These are phyloP conservation scores for Neopipo cinnamomea DNA, from an alignment of 2,113 vertebrate species.

Conservation along the genomic window DNA sequence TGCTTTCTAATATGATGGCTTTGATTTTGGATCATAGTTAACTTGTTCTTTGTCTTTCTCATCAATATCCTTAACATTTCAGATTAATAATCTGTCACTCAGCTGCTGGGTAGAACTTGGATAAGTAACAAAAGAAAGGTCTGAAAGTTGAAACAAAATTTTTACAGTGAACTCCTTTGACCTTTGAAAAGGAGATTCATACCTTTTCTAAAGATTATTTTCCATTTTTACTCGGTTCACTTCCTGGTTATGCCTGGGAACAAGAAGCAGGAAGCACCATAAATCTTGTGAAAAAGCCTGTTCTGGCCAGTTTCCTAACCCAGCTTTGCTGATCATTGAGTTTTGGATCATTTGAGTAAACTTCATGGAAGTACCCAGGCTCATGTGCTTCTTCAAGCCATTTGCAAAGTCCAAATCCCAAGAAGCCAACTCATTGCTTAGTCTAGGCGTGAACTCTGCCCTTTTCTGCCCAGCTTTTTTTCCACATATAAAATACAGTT, in stretches of 20 bases:
- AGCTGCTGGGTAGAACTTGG: not conserved
- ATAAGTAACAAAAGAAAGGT: not conserved
- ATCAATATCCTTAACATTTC: not conserved
- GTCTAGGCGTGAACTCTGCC: slow-evolving; percentile 18
- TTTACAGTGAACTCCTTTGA: not conserved
- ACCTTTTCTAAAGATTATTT: slow-evolving; percentile 36
- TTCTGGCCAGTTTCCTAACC: slow-evolving; percentile 50
- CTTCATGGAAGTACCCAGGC: not conserved
- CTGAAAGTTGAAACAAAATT: not conserved
- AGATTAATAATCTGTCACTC: not conserved
- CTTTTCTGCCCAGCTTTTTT: not conserved
- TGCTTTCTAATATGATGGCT: not conserved
- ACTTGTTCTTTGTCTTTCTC: not conserved
- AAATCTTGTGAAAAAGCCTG: slow-evolving; percentile 41
- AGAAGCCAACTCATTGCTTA: not conserved
- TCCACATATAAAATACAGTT: not conserved
- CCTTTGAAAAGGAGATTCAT: slow-evolving; percentile 18
- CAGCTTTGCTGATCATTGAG: slow-evolving; percentile 38
- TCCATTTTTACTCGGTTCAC: slow-evolving; percentile 37
- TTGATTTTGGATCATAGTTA: not conserved
- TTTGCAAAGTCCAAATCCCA: not conserved
- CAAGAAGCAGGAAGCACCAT: slow-evolving; percentile 47
- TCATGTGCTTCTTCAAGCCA: not conserved
- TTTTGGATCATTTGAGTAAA: slow-evolving; percentile 32
- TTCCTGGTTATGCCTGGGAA: slow-evolving; percentile 61